A percentile compares a stretch with the other conserved stretches of the same genome.
Evolutionary conservation across 2,797 vertebrate genomes (phyloP).

Genomic region (Arrhamphus sclerolepis): DNA sequence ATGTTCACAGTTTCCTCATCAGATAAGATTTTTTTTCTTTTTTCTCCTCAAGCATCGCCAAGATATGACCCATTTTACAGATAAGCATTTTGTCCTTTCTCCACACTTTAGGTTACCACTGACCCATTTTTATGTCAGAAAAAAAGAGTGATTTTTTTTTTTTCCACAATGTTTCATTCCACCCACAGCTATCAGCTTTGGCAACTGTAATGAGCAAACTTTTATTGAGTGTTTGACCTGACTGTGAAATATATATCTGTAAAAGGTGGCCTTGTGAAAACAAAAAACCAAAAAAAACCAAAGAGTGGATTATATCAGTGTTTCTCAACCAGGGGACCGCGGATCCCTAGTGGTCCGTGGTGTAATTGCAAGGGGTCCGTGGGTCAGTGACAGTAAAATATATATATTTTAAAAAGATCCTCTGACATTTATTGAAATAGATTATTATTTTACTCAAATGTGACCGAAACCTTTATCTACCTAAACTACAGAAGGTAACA

Average conservation of each 20-base stretch:
- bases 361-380: too few species aligned
- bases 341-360: too few species aligned
- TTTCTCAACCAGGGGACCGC: too few species aligned
- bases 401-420: too few species aligned
- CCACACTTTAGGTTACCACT: slow-evolving; percentile 48
- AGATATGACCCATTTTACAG: slow-evolving; percentile 57
- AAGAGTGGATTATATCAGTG: slow-evolving; percentile 15
- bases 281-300: too few species aligned
- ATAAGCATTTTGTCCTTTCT: slow-evolving; percentile 58
- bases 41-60: slow-evolving; percentile 40
- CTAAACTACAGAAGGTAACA: too few species aligned
- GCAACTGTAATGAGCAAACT: slow-evolving; percentile 29
- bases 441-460: too few species aligned
- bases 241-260: slow-evolving; percentile 18
- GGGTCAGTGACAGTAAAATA: too few species aligned
- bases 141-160: slow-evolving; percentile 40
- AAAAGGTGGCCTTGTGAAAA: slow-evolving; percentile 8
- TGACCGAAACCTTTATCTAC: too few species aligned
- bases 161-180: slow-evolving; percentile 26
- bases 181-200: slow-evolving; percentile 23
- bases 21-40: slow-evolving; percentile 43
- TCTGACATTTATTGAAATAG: too few species aligned
- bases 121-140: slow-evolving; percentile 54
- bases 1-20: slow-evolving; percentile 41
- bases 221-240: slow-evolving; percentile 31